A percentile compares a stretch with the other conserved stretches of the same genome.
Conservation (phyloP, 2,888 invertebrate species). For the Platycheirus albimanus region DNA sequence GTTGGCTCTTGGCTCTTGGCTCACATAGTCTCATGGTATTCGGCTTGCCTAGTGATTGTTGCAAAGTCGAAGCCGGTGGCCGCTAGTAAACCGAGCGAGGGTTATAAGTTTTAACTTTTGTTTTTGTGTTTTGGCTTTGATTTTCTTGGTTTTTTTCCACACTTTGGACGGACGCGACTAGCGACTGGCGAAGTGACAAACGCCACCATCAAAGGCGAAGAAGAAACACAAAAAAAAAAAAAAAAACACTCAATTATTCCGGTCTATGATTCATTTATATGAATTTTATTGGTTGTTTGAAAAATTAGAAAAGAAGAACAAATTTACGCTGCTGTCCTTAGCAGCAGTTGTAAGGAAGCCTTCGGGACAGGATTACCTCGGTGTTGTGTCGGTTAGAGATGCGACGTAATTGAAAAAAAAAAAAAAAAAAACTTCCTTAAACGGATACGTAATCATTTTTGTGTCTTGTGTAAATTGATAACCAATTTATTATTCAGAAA, state of each 20-base stretch:
- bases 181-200: too few species aligned
- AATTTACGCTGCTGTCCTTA: conserved; percentile 9
- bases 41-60: conserved; percentile 12
- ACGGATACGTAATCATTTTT: background rate
- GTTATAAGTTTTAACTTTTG: conserved; percentile 42
- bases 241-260: conserved; percentile 58
- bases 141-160: conserved; percentile 33
- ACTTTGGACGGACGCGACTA: conserved; percentile 34
- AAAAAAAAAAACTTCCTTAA: background rate
- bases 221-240: conserved; percentile 14
- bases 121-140: conserved; percentile 34
- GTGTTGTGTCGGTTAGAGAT: background rate
- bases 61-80: conserved; percentile 11
- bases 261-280: conserved; percentile 57
- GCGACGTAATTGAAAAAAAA: background rate
- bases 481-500: background rate
- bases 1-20: too few species aligned
- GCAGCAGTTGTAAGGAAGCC: conserved; percentile 14
- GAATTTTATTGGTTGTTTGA: conserved; percentile 25
- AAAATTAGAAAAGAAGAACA: conserved; percentile 5
- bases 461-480: too few species aligned
- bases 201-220: background rate
- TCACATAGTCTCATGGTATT: conserved; percentile 2
- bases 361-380: conserved; percentile 6
- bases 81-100: background rate